A percentile compares a stretch with the other conserved stretches of the same genome.
These are phyloP conservation scores for Puntigrus tetrazona DNA, from an alignment of 2,113 vertebrate species.

Conservation along the genomic window DNA sequence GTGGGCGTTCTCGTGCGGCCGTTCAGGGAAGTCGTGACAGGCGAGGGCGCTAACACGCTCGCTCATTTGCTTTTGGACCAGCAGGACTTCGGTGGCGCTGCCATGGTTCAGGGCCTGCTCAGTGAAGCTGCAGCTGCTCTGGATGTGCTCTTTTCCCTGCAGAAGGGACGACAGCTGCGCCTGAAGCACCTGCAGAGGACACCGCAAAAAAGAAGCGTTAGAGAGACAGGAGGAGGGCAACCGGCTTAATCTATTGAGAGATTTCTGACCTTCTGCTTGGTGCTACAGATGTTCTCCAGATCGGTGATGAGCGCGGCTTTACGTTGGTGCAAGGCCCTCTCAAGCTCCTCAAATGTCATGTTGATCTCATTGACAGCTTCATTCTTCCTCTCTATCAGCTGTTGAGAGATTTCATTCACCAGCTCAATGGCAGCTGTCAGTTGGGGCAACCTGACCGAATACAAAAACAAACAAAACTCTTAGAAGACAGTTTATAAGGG, in stretches of 20 bases:
- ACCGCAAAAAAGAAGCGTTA: neutral
- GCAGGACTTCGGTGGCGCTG: conserved; percentile 86
- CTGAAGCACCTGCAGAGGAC: conserved; percentile 83
- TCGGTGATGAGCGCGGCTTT: conserved; percentile 85
- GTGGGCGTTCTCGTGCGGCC: conserved; percentile 91
- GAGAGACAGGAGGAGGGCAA: neutral
- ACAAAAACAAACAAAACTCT: neutral
- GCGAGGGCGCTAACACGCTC: conserved; percentile 88
- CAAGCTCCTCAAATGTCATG: conserved; percentile 88
- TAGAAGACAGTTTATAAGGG: neutral
- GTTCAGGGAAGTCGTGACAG: conserved; percentile 84
- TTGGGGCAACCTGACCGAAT: conserved; percentile 83
- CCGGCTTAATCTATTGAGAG: neutral
- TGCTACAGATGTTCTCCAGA: conserved; percentile 80
- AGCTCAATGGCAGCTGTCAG: conserved; percentile 86
- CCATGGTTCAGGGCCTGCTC: conserved; percentile 93
- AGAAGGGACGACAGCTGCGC: conserved; percentile 86
- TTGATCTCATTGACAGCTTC: conserved; percentile 86
- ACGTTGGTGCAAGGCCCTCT: conserved; percentile 84
- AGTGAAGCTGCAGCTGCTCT: conserved; percentile 91
- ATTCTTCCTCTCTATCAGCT: conserved; percentile 85
- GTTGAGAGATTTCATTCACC: conserved; percentile 87
- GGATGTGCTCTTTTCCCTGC: conserved; percentile 92
- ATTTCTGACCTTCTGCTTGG: conserved; percentile 86
- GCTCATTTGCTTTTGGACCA: conserved; percentile 94